Conservation (phyloP, 2,888 invertebrate species). For the Dione juno region DNA sequence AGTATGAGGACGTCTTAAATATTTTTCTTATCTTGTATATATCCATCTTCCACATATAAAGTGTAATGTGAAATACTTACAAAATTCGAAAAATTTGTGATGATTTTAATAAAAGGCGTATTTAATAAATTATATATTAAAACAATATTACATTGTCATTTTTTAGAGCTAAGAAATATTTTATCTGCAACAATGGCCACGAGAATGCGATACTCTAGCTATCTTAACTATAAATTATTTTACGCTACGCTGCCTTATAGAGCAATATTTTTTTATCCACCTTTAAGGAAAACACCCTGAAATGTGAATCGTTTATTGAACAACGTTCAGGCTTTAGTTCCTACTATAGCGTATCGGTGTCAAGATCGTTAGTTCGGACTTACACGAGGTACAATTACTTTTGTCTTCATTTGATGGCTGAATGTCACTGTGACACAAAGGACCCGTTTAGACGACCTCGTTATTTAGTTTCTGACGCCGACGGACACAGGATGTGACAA, state of each 20-base stretch:
- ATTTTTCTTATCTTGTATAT: too few relatives aligned
- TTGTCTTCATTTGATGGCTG: constrained; percentile 65
- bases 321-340: constrained; percentile 7
- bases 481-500: constrained; percentile 45
- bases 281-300: constrained; percentile 19
- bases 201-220: constrained; percentile 1
- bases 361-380: constrained; percentile 61
- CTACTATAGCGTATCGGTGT: constrained; percentile 52
- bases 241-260: constrained; percentile 10
- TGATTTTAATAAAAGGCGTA: background rate
- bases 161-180: background rate
- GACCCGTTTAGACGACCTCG: constrained; percentile 29
- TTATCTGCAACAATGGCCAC: background rate
- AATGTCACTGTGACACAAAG: constrained; percentile 52
- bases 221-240: constrained; percentile 13
- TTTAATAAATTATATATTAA: background rate
- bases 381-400: constrained; percentile 46
- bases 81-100: background rate
- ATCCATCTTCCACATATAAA: too few relatives aligned
- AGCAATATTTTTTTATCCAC: background rate
- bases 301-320: background rate
- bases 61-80: too few relatives aligned
- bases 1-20: too few relatives aligned
- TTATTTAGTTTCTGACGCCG: constrained; percentile 27
- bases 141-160: background rate